Percentiles rank a stretch among this genome's conserved stretches.
These are phyloP conservation scores for Bambusicola thoracicus DNA, from an alignment of 2,113 vertebrate species.

Conservation along the genomic window DNA sequence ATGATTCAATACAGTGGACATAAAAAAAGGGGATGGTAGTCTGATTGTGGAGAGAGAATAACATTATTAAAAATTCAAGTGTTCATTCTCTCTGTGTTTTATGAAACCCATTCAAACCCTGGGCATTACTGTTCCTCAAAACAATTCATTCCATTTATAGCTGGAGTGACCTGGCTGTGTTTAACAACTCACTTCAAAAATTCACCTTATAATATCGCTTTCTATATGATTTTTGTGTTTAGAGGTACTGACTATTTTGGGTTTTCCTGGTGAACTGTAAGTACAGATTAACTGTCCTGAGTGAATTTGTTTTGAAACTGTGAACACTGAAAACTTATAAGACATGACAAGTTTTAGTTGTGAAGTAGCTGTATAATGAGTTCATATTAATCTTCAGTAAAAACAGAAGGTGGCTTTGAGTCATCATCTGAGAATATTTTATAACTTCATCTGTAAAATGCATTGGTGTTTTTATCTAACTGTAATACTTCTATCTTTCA, in stretches of 20 bases:
- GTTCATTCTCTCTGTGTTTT: not conserved
- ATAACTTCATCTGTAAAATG: slow-evolving; percentile 12
- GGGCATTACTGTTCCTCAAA: not conserved
- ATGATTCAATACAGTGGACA: not conserved
- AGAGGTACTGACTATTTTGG: not conserved
- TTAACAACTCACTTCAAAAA: not conserved
- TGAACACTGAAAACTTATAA: not conserved
- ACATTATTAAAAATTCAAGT: not conserved
- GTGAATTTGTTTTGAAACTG: not conserved
- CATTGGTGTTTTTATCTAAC: slow-evolving; percentile 11
- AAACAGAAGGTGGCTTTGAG: slow-evolving; percentile 17
- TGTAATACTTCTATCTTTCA: slow-evolving; percentile 42
- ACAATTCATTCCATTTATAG: not conserved
- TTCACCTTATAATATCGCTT: not conserved
- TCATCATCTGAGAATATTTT: slow-evolving; percentile 44
- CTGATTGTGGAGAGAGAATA: not conserved
- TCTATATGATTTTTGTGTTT: not conserved
- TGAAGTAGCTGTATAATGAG: not conserved
- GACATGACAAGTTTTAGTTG: not conserved
- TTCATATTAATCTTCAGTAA: slow-evolving; percentile 24
- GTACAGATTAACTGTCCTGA: not conserved
- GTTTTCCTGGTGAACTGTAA: not conserved
- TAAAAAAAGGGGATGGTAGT: not conserved
- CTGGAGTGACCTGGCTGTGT: not conserved
- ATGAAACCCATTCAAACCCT: not conserved